Percentiles rank a stretch among this genome's conserved stretches.
These are phyloP conservation scores for Drosophila albomicans DNA, from an alignment of 1,140 invertebrate genomes.

Conservation along the genomic window DNA sequence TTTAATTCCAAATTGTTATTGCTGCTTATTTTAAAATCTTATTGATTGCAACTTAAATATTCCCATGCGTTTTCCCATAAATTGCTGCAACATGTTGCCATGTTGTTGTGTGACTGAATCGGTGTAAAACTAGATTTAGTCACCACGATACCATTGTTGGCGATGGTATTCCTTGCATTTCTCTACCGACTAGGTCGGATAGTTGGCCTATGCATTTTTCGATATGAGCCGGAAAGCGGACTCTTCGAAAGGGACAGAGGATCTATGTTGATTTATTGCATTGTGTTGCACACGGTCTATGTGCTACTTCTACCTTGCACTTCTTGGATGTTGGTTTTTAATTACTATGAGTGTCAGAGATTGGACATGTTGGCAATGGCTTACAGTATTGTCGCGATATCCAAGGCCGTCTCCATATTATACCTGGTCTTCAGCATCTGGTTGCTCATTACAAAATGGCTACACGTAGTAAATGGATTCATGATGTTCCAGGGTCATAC, in stretches of 20 bases:
- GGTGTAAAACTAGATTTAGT: slow-evolving; percentile 4
- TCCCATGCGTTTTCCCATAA: background rate
- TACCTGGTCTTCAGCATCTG: too few species aligned
- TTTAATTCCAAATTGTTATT: background rate
- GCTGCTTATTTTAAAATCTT: background rate
- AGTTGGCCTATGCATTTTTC: slow-evolving; percentile 52
- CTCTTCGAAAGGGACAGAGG: slow-evolving; percentile 18
- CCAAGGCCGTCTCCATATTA: too few species aligned
- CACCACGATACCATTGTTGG: background rate
- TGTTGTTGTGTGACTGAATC: background rate
- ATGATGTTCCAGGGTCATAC: background rate
- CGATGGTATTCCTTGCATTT: slow-evolving; percentile 6
- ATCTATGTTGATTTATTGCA: slow-evolving; percentile 40
- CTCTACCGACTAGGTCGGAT: slow-evolving; percentile 23
- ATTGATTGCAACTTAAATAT: background rate
- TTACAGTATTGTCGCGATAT: slow-evolving; percentile 30
- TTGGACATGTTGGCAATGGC: too few species aligned
- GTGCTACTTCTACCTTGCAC: slow-evolving; percentile 33
- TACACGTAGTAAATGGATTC: too few species aligned
- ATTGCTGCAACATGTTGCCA: background rate
- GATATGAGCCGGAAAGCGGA: slow-evolving; percentile 23
- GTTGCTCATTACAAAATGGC: too few species aligned
- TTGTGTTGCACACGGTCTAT: slow-evolving; percentile 49
- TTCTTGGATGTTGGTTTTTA: background rate
- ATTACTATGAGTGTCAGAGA: too few species aligned